phyloP scores from a whole-genome alignment of 2,113 vertebrate genomes.

The Acrocephalus arundinaceus region DNA sequence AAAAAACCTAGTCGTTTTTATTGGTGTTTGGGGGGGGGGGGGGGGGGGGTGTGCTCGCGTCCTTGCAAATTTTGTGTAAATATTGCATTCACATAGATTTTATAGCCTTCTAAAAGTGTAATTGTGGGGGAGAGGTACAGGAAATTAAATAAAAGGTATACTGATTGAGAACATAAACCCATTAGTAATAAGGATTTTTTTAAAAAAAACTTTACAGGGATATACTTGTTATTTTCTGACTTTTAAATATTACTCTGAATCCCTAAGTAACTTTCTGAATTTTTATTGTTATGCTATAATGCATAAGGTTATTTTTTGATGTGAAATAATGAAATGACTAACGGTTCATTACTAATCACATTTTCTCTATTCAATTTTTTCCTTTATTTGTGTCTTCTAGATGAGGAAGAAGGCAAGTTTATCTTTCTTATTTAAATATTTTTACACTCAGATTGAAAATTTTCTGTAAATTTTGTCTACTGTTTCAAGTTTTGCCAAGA shows the following conservation, averaged over 20 bases:
- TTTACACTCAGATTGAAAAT: background rate
- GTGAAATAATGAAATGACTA: constrained; percentile 59
- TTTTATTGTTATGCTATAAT: background rate
- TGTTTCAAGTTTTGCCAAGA: background rate
- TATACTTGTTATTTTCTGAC: background rate
- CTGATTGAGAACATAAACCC: background rate
- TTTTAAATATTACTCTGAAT: background rate
- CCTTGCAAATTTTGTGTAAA: background rate
- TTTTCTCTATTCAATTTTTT: constrained; percentile 74
- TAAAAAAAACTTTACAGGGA: background rate
- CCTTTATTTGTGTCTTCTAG: constrained; percentile 80
- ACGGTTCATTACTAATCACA: constrained; percentile 66
- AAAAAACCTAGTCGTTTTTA: background rate
- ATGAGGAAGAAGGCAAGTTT: constrained; percentile 93
- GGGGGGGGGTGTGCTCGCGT: background rate
- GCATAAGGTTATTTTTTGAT: constrained; percentile 25
- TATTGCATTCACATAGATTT: background rate
- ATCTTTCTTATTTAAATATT: constrained; percentile 60
- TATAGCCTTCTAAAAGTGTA: background rate
- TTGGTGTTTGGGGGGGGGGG: accelerated
- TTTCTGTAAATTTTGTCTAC: background rate
- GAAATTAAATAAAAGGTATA: background rate
- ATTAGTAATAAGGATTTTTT: background rate
- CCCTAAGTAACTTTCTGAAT: background rate
- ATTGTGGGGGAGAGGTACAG: background rate